Conservation (phyloP, 2,113 vertebrate genomes). For the Pedionomus torquatus region DNA sequence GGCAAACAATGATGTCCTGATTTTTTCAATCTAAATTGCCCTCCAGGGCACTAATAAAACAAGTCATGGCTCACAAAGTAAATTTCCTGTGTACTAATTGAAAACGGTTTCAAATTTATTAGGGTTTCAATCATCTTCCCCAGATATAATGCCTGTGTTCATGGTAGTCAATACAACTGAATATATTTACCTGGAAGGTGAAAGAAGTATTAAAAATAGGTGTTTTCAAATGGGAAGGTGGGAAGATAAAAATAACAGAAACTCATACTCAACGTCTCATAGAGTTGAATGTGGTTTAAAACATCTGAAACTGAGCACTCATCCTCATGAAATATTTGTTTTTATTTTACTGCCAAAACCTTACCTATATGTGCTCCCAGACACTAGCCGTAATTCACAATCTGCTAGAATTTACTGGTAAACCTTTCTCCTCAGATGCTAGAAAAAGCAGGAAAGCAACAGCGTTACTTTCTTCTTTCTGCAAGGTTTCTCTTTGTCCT, state of each 20-base stretch:
- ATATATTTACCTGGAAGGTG: conserved; percentile 16
- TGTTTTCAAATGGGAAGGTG: background rate
- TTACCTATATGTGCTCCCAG: background rate
- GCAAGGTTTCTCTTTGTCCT: background rate
- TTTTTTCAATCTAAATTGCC: conserved; percentile 65
- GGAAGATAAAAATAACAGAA: background rate
- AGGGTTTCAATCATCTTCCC: conserved; percentile 39
- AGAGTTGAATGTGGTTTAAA: background rate
- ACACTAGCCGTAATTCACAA: background rate
- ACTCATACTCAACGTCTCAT: background rate
- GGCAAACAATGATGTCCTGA: conserved; percentile 53
- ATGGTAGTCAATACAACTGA: background rate
- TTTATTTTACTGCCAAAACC: background rate
- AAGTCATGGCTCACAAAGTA: conserved; percentile 62
- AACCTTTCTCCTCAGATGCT: background rate
- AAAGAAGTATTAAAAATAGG: background rate
- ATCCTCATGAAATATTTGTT: background rate
- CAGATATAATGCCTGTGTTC: conserved; percentile 14
- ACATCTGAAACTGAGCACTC: background rate
- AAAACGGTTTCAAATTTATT: conserved; percentile 64
- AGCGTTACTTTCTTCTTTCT: background rate
- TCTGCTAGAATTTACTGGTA: background rate
- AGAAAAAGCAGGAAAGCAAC: background rate
- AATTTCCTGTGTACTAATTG: conserved; percentile 71
- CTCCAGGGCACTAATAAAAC: conserved; percentile 59